Evolutionary conservation across 2,888 invertebrate genomes (phyloP), one percentile per base, ranked within the genome.

Genomic region (Pseudeuparius sepicola): DNA sequence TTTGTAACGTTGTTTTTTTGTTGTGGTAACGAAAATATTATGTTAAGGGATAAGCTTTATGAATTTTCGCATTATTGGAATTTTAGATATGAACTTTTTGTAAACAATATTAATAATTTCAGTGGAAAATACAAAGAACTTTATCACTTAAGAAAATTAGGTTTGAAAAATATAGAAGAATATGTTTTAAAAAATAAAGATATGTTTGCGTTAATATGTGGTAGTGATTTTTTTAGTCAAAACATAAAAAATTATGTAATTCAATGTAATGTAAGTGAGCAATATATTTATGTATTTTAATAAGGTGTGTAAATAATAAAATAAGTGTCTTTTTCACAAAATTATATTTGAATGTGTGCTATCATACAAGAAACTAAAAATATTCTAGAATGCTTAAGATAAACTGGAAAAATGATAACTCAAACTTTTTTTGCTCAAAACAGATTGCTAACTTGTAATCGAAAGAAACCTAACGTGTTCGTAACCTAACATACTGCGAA

Each of bases 1-100:
- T 64, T 67, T 53, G 53, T 86, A 20, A 57, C 65, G 35, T 64
- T 86, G 41, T 57, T 71, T 36, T 79, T 71, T 51, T 78, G 79
- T 48, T 78, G 76, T 53, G 58, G 63, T 44, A 64, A 61, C 43
- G 54, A 69, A 31, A 53, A 69, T 4, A 67, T 69, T 40, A 68
- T 83, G 41, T 67, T 85, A 35, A 68, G 78, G 40, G 58, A 73
- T 5, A 66, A 74, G 41, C 53, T 86, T 9, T 68, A 73, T 46
- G 57, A 65, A 6, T 74, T 71, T 46, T 63, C 63, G 16, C 60
- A 64, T 14, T 75, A 66, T 57, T 86, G 86, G 85, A 87, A 87
- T 63, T 86, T 85, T 54, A 62, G 61, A n/a, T 74, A 74, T 43
- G 61, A 65, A 24, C 62, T 80, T 42, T 79, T 70, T 60, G 46